A percentile compares a stretch with the other conserved stretches of the same genome.
phyloP scores from a whole-genome alignment of 2,888 invertebrate genomes.

The Drosophila testacea region DNA sequence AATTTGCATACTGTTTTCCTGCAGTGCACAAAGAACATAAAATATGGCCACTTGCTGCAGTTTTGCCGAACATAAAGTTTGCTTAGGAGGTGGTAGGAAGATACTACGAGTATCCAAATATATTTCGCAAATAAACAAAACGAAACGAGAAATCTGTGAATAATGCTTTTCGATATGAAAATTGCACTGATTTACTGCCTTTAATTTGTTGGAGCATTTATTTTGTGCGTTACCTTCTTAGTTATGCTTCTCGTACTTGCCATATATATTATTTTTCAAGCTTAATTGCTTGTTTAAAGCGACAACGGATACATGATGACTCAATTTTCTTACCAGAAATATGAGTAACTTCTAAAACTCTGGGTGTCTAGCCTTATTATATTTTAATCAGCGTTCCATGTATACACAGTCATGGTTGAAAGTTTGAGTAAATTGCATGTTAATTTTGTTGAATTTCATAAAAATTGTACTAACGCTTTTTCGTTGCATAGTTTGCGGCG shows the following conservation, averaged over 20 bases:
- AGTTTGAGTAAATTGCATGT: constrained; percentile 68
- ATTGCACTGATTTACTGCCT: constrained; percentile 71
- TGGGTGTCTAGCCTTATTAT: constrained; percentile 41
- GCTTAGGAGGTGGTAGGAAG: constrained; percentile 22
- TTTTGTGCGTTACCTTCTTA: constrained; percentile 38
- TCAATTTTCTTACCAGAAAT: neutral
- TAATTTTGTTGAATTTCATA: constrained; percentile 66
- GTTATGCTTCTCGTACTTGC: no score
- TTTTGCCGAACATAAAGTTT: constrained; percentile 51
- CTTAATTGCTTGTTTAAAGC: constrained; percentile 6
- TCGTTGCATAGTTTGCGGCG: constrained; percentile 46
- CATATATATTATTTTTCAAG: neutral
- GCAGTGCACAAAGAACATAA: constrained; percentile 49
- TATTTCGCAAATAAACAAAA: constrained; percentile 70
- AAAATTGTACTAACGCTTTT: constrained; percentile 52
- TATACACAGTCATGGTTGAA: constrained; percentile 22
- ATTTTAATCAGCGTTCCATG: constrained; percentile 64
- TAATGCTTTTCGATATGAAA: constrained; percentile 73
- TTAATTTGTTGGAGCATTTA: constrained; percentile 63
- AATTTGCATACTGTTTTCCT: constrained; percentile 64
- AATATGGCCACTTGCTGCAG: constrained; percentile 55
- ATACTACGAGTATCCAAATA: neutral
- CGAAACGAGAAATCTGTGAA: constrained; percentile 61
- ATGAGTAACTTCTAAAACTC: neutral
- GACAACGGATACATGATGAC: neutral